Evolutionary conservation across 1,140 invertebrate genomes (phyloP).

Genomic region (Aradophagus sp.): DNA sequence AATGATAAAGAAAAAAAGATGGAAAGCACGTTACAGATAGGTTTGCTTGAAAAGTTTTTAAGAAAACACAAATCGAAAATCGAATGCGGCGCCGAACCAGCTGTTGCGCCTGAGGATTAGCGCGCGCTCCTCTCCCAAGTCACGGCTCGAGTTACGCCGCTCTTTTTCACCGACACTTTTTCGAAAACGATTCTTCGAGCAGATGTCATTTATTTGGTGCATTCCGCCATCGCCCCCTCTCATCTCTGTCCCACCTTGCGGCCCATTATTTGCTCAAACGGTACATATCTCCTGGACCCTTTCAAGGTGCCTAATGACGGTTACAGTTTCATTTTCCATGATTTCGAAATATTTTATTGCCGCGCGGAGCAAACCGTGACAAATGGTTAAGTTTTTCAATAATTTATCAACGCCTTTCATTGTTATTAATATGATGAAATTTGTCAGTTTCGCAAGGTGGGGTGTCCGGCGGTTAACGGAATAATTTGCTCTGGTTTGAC

Average conservation of each 20-base stretch:
- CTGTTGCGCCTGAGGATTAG: conserved; percentile 26
- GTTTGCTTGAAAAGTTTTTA: conserved; percentile 7
- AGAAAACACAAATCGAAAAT: conserved; percentile 11
- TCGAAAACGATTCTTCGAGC: conserved; percentile 2
- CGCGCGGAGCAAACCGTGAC: too few relatives aligned
- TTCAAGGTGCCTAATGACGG: too few relatives aligned
- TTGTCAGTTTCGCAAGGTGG: too few relatives aligned
- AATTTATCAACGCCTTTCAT: too few relatives aligned
- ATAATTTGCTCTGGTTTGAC: too few relatives aligned
- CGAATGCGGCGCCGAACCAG: conserved; percentile 24
- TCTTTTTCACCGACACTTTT: conserved; percentile 4
- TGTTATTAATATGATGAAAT: too few relatives aligned
- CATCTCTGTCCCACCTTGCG: conserved; percentile 11
- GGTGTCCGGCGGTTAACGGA: too few relatives aligned
- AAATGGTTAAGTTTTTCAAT: too few relatives aligned
- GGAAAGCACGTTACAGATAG: neutral
- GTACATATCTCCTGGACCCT: too few relatives aligned
- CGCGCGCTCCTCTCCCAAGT: neutral
- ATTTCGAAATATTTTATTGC: too few relatives aligned
- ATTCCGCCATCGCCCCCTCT: conserved; percentile 5
- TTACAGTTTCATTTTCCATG: too few relatives aligned
- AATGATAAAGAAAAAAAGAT: neutral
- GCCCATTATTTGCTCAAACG: too few relatives aligned
- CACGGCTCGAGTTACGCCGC: neutral
- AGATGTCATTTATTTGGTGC: conserved; percentile 21